These are phyloP conservation scores for Psittacula echo DNA, from an alignment of 2,797 vertebrate species.

Conservation along the genomic window DNA sequence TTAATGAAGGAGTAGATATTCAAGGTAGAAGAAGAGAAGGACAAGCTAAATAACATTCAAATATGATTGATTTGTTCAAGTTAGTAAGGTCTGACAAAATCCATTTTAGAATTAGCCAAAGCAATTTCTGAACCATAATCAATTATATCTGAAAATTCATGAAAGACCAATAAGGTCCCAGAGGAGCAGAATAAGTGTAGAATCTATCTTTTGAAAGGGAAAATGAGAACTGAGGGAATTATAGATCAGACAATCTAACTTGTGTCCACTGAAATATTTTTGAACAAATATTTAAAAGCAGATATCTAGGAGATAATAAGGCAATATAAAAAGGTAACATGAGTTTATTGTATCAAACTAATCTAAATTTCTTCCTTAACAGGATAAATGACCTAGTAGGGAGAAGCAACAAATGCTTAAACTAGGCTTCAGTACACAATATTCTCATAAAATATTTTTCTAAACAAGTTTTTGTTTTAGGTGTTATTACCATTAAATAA, in stretches of 20 bases:
- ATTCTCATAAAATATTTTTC: background rate
- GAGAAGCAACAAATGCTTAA: background rate
- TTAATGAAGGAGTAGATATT: background rate
- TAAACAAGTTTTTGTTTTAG: background rate
- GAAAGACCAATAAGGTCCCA: background rate
- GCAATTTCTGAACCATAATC: background rate
- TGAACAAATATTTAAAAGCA: background rate
- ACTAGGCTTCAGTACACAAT: background rate
- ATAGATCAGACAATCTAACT: background rate
- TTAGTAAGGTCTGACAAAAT: background rate
- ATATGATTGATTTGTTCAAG: background rate
- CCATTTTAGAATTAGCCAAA: background rate
- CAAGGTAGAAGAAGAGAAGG: background rate
- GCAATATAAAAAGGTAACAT: background rate
- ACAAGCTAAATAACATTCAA: background rate
- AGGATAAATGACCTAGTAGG: background rate
- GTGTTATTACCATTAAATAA: background rate
- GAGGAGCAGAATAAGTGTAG: background rate
- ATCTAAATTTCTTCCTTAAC: background rate
- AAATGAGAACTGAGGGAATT: background rate
- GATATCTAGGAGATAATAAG: background rate
- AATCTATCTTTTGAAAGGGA: background rate
- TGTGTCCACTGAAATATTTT: background rate
- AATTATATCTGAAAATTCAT: slow-evolving; percentile 2
- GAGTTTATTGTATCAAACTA: background rate